Evolutionary conservation across 1,140 invertebrate species (phyloP).

Genomic region (Drosophila insularis): DNA sequence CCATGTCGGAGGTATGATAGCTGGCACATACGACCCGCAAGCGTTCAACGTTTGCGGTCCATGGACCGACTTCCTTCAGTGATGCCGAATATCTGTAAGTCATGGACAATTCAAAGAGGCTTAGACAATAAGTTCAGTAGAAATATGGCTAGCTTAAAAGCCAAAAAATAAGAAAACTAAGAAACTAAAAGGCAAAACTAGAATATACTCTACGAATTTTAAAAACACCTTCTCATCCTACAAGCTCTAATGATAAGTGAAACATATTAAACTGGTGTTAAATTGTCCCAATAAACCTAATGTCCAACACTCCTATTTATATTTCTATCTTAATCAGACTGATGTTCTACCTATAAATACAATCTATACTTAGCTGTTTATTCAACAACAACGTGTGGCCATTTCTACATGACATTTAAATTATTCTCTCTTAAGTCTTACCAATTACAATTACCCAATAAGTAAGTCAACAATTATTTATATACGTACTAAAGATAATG

Average conservation of each 20-base stretch:
- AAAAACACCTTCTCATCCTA: slow-evolving; percentile 12
- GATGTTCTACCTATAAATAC: slow-evolving; percentile 48
- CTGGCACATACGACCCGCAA: slow-evolving; percentile 64
- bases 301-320: slow-evolving; percentile 22
- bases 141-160: slow-evolving; percentile 43
- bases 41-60: slow-evolving; percentile 56
- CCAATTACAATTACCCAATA: slow-evolving; percentile 39
- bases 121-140: slow-evolving; percentile 73
- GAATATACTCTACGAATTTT: slow-evolving; percentile 60
- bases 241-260: background rate
- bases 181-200: slow-evolving; percentile 4
- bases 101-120: slow-evolving; percentile 42
- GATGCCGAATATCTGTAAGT: slow-evolving; percentile 67
- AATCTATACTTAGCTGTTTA: background rate
- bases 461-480: slow-evolving; percentile 36
- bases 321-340: slow-evolving; percentile 59
- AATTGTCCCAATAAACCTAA: too few species aligned
- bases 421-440: slow-evolving; percentile 33
- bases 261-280: background rate
- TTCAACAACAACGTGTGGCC: background rate
- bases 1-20: slow-evolving; percentile 82
- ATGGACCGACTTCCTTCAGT: slow-evolving; percentile 66
- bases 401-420: slow-evolving; percentile 48
- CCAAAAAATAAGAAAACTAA: slow-evolving; percentile 15
- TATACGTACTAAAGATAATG: background rate